Conservation (phyloP, 2,797 vertebrate species). For the Lepilemur ruficaudatus region DNA sequence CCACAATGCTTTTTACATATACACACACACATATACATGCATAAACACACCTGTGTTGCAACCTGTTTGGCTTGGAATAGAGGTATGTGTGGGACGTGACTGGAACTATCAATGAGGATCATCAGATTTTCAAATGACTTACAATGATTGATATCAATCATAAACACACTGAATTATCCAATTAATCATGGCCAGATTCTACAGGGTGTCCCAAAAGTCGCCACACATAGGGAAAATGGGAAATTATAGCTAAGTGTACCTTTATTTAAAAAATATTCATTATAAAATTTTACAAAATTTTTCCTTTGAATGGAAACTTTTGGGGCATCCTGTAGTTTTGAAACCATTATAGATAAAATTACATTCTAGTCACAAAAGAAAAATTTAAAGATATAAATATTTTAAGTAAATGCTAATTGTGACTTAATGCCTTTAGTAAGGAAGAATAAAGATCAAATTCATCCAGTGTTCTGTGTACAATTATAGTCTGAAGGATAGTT, state of each 20-base stretch:
- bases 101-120: background rate
- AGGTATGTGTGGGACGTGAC: conserved; percentile 29
- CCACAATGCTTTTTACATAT: background rate
- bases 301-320: no score
- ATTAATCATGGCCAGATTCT: background rate
- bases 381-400: background rate
- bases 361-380: background rate
- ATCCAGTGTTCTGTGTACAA: background rate
- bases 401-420: background rate
- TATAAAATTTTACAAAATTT: no score
- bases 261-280: no score
- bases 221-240: no score
- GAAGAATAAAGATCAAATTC: background rate
- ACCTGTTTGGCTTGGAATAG: background rate
- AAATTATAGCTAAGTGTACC: no score
- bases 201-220: no score
- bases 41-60: background rate
- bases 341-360: conserved; percentile 13
- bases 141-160: background rate
- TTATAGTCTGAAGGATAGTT: background rate
- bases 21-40: background rate
- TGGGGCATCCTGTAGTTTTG: background rate
- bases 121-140: conserved; percentile 30
- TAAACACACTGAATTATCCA: conserved; percentile 25
- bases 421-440: background rate